These are phyloP conservation scores for Drosophila repleta DNA, from an alignment of 1,140 invertebrate genomes.

Conservation along the genomic window DNA sequence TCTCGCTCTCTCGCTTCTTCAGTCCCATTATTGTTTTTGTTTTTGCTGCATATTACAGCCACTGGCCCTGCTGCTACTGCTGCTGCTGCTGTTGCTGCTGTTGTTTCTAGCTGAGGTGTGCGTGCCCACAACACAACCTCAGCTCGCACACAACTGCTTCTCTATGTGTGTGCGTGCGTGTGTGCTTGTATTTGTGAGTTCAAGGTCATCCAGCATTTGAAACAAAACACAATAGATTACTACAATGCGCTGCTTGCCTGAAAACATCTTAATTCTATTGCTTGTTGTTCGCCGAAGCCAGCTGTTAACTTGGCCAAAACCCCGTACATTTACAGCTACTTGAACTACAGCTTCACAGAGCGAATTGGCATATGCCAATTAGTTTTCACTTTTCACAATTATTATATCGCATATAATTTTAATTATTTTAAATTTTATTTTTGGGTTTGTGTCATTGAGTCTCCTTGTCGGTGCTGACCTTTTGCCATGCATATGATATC, in stretches of 20 bases:
- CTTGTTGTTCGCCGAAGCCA: conserved; percentile 26
- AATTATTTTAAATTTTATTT: no score
- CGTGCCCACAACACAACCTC: conserved; percentile 68
- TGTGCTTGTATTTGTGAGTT: conserved; percentile 69
- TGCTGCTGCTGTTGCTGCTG: conserved; percentile 41
- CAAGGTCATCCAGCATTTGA: conserved; percentile 83
- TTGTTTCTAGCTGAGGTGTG: conserved; percentile 69
- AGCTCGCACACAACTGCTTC: conserved; percentile 48
- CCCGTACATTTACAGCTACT: no score
- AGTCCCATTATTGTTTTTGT: conserved; percentile 38
- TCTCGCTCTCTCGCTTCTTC: conserved; percentile 15
- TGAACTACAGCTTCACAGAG: no score
- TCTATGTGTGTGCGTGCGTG: conserved; percentile 30
- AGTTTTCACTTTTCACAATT: no score
- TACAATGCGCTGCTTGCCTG: conserved; percentile 53
- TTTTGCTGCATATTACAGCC: conserved; percentile 49
- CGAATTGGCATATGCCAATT: no score
- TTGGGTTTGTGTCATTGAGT: no score
- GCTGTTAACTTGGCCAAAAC: conserved; percentile 1
- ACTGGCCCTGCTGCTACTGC: conserved; percentile 34
- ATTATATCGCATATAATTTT: no score
- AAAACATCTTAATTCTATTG: conserved; percentile 64
- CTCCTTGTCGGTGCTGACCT: no score
- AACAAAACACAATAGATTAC: conserved; percentile 78
- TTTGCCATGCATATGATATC: neutral